Base-by-base conservation (phyloP, 2,888 invertebrate genomes). In the Tetrapedia diversipes region DNA sequence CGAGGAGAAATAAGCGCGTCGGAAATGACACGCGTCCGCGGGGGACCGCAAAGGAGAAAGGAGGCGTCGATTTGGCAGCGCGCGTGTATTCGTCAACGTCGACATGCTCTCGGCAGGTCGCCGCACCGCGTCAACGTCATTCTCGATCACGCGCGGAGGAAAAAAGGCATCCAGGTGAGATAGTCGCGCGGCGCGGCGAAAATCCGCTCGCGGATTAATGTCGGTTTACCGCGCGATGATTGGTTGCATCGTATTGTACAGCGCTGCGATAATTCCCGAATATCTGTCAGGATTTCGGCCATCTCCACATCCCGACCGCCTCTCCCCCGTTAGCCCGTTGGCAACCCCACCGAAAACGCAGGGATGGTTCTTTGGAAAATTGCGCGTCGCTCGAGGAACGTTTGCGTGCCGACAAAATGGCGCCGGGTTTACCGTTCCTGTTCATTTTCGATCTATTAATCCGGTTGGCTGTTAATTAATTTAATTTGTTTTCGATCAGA, bases 161-260 rank as follows among this genome's bases (percentile, higher is more conserved):
- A 71, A 77, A 80, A 64, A 69, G 61, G 37, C 45, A 73, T 34
- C 53, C 66, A 41, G 37, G 24, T 24, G 41, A 47, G 59, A n/a
- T n/a, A n/a, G n/a, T n/a, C n/a, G n/a, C n/a, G 45, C 29, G 24
- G 54, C 45, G 39, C 8, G 43, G 27, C 75, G 83, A 85, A 87
- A 87, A 87, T 86, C 81, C 83, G 79, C 56, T n/a, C 27, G 63
- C 64, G 84, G 84, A 88, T 89, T 87, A 88, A 87, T 83, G 86
- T 85, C 86, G 84, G 86, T 84, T 85, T 86, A 85, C 83, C 84
- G 82, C 75, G 39, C 77, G 73, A 78, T 79, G 84, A 84, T 84
- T 81, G 85, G 85, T 82, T 53, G 81, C 77, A 29, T 67, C 63
- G 73, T 37, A 73, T 83, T 74, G 77, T 77, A 65, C 60, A n/a